Evolutionary conservation across 2,113 vertebrate genomes (phyloP).

Genomic region (Toxotes jaculatrix): DNA sequence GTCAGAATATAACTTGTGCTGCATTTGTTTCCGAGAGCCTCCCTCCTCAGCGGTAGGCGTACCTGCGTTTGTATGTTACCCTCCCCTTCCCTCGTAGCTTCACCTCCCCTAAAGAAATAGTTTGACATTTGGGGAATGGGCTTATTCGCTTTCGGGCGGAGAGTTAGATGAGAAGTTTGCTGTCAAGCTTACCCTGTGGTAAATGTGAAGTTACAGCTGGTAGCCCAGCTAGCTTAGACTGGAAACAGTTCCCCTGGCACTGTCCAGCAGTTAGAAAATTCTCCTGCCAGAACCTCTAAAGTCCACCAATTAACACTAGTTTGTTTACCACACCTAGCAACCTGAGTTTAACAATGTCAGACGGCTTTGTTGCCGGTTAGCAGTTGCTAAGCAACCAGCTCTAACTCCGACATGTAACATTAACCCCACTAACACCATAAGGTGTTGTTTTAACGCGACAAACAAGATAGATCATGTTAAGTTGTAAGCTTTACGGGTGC

Average conservation of each 20-base stretch:
- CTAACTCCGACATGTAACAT: too few relatives aligned
- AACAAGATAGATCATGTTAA: neutral
- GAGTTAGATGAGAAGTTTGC: neutral
- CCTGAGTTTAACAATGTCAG: neutral
- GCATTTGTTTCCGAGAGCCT: constrained; percentile 1
- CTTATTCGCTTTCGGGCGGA: neutral
- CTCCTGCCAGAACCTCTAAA: too few relatives aligned
- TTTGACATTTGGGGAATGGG: constrained; percentile 10
- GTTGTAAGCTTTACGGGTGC: neutral
- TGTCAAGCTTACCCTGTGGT: neutral
- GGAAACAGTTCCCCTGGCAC: too few relatives aligned
- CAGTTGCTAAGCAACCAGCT: too few relatives aligned
- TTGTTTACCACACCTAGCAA: neutral
- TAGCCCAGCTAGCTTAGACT: neutral
- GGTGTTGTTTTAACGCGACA: too few relatives aligned
- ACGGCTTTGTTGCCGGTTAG: neutral
- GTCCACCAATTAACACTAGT: too few relatives aligned
- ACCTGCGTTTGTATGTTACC: constrained; percentile 25
- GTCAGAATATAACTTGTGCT: constrained; percentile 27
- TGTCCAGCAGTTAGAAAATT: too few relatives aligned
- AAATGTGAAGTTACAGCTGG: neutral
- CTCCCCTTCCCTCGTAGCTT: constrained; percentile 18
- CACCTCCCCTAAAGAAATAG: constrained; percentile 23
- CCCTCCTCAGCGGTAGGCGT: neutral
- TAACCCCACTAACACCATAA: too few relatives aligned